Percentiles rank a stretch among this genome's conserved stretches.
Evolutionary conservation across 2,888 invertebrate species (phyloP).

Genomic region (Dasysyrphus tricinctus): DNA sequence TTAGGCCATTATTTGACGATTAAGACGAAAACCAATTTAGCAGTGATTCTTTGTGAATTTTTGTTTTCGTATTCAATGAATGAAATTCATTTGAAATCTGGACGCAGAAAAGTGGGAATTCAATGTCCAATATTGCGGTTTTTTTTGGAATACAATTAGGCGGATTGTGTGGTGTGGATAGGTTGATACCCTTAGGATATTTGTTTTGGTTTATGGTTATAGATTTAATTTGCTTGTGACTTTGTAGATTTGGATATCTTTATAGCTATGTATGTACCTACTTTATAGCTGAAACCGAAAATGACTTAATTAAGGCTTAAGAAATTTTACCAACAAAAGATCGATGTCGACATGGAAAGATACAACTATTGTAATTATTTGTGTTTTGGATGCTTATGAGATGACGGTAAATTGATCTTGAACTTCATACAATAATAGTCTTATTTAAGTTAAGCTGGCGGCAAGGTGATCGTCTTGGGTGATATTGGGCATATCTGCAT

Average conservation of each 20-base stretch:
- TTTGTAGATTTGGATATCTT: too few species aligned
- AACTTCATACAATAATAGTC: neutral
- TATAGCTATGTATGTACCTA: too few species aligned
- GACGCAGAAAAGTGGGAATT: conserved; percentile 28
- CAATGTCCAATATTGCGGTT: conserved; percentile 63
- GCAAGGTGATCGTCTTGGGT: neutral
- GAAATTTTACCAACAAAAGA: conserved; percentile 35
- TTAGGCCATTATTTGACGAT: conserved; percentile 62
- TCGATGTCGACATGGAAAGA: neutral
- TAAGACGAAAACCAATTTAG: conserved; percentile 69
- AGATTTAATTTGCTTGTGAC: conserved; percentile 52
- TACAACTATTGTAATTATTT: conserved; percentile 23
- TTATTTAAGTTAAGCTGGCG: neutral
- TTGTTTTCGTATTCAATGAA: conserved; percentile 24
- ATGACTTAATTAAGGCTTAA: conserved; percentile 63
- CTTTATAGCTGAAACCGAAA: conserved; percentile 30
- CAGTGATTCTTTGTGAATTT: conserved; percentile 48
- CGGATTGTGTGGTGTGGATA: conserved; percentile 30
- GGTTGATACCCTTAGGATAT: conserved; percentile 55
- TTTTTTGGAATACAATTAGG: conserved; percentile 23
- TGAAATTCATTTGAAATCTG: conserved; percentile 55
- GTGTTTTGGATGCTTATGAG: conserved; percentile 10
- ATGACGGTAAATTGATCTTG: conserved; percentile 19
- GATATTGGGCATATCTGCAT: neutral
- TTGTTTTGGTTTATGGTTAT: conserved; percentile 38